A percentile compares a stretch with the other conserved stretches of the same genome.
phyloP scores from a whole-genome alignment of 1,140 invertebrate genomes.

The Campoletis sonorensis region DNA sequence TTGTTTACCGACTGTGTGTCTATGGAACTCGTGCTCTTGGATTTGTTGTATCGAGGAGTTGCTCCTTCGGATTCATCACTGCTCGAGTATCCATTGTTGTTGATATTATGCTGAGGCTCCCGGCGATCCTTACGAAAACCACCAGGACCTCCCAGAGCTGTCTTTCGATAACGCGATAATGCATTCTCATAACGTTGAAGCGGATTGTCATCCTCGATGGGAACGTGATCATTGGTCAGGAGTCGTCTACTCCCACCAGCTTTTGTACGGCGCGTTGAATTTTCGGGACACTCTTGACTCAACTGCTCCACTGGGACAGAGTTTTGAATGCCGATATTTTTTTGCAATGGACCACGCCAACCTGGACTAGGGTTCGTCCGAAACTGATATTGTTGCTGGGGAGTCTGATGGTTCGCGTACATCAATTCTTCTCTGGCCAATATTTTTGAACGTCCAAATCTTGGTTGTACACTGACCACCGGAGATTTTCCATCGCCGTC shows the following conservation, averaged over 20 bases:
- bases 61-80: conserved; percentile 62
- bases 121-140: conserved; percentile 27
- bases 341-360: conserved; percentile 16
- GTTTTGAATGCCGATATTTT: background rate
- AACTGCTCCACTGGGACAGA: background rate
- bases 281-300: conserved; percentile 8
- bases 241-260: conserved; percentile 9
- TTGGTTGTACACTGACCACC: conserved; percentile 33
- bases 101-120: conserved; percentile 13
- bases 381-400: conserved; percentile 50
- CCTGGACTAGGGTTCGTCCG: conserved; percentile 29
- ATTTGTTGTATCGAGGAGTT: conserved; percentile 56
- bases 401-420: conserved; percentile 47
- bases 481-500: conserved; percentile 56
- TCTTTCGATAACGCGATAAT: conserved; percentile 40
- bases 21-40: conserved; percentile 68
- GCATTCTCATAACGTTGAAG: conserved; percentile 45
- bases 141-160: conserved; percentile 1
- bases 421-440: conserved; percentile 48
- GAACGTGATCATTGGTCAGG: conserved; percentile 8
- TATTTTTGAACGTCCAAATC: conserved; percentile 45
- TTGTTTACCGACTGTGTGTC: conserved; percentile 69
- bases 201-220: conserved; percentile 37
- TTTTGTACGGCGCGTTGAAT: conserved; percentile 5
- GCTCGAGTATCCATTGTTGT: conserved; percentile 57